Conservation (phyloP, 2,888 invertebrate species). For the Hypselothyrea guttata region DNA sequence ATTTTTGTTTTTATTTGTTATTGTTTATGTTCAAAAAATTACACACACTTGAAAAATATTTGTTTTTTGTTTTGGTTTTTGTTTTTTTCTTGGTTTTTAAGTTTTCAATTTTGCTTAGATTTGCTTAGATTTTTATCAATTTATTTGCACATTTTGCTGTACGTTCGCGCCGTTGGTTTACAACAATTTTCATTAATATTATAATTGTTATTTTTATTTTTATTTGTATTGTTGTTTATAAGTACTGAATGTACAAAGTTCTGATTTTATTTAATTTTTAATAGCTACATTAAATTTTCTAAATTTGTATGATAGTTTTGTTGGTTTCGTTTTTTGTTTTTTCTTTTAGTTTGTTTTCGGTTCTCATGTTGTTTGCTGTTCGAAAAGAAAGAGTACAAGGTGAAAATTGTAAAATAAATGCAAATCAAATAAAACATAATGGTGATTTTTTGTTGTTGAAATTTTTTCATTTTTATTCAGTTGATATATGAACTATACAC, state of each 20-base stretch:
- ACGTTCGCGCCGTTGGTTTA: conserved; percentile 16
- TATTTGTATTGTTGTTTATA: conserved; percentile 18
- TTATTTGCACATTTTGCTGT: no score
- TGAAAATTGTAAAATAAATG: conserved; percentile 16
- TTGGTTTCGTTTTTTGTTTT: conserved; percentile 46
- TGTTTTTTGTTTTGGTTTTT: conserved; percentile 34
- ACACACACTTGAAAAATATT: conserved; percentile 78
- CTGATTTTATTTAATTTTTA: conserved; percentile 25
- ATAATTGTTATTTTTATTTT: conserved; percentile 24
- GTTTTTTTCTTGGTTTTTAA: conserved; percentile 11
- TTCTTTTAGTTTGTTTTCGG: conserved; percentile 52
- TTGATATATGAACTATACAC: conserved; percentile 51
- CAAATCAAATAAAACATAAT: conserved; percentile 46
- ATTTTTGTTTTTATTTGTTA: conserved; percentile 46
- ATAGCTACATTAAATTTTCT: conserved; percentile 68
- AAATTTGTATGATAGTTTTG: conserved; percentile 59
- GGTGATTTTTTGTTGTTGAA: conserved; percentile 47
- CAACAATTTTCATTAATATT: conserved; percentile 37
- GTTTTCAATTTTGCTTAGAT: conserved; percentile 12
- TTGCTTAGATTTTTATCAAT: conserved; percentile 9
- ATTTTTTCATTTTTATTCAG: conserved; percentile 55
- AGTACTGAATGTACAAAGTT: conserved; percentile 51
- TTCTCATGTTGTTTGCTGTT: conserved; percentile 33
- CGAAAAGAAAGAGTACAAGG: conserved; percentile 4
- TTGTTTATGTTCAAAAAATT: conserved; percentile 74